A percentile compares a stretch with the other conserved stretches of the same genome.
These are phyloP conservation scores for Fregata magnificens DNA, from an alignment of 2,113 vertebrate species.

Conservation along the genomic window DNA sequence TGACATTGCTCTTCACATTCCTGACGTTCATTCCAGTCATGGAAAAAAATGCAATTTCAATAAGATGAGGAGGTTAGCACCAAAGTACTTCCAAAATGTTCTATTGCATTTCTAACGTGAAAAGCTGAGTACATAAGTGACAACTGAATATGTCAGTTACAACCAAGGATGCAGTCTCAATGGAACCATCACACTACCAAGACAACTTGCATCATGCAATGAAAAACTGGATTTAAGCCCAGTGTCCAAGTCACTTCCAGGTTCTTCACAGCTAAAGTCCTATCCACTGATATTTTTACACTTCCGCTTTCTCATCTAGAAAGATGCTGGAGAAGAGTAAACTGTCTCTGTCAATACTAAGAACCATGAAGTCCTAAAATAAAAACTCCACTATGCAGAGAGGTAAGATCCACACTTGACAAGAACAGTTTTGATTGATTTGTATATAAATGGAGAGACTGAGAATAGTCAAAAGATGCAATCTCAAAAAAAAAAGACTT, in stretches of 20 bases:
- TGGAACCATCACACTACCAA: neutral
- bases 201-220: neutral
- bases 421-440: neutral
- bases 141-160: neutral
- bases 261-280: neutral
- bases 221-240: neutral
- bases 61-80: neutral
- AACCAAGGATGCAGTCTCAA: neutral
- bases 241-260: accelerated
- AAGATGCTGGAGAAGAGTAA: neutral
- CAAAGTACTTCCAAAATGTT: neutral
- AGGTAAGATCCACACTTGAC: neutral
- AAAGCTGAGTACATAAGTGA: neutral
- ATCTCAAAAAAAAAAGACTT: neutral
- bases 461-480: neutral
- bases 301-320: neutral
- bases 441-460: neutral
- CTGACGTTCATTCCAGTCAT: accelerated
- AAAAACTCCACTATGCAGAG: neutral
- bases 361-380: neutral
- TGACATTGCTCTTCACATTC: neutral
- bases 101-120: neutral
- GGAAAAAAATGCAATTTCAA: neutral
- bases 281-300: neutral
- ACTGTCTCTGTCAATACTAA: neutral